A percentile compares a stretch with the other conserved stretches of the same genome.
These are phyloP conservation scores for Nyctibius bracteatus DNA, from an alignment of 2,113 vertebrate species.

Conservation along the genomic window DNA sequence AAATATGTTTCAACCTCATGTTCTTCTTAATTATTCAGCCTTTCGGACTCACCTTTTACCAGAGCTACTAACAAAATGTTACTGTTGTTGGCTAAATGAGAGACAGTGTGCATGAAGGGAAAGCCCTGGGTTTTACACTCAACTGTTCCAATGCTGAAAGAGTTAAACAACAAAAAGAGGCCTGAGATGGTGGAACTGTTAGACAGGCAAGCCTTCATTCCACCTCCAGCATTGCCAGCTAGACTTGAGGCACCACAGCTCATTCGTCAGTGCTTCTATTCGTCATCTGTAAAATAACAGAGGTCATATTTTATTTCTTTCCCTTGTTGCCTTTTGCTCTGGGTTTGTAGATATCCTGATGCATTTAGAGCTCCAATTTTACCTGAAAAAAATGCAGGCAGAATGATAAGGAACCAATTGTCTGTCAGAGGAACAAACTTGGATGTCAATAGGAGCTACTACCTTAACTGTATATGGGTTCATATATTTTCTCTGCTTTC, in stretches of 20 bases:
- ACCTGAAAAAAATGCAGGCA: not conserved
- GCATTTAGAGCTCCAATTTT: not conserved
- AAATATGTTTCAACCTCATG: not conserved
- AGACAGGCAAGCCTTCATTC: not conserved
- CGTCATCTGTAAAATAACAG: not conserved
- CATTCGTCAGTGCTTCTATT: not conserved
- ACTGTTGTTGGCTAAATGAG: not conserved
- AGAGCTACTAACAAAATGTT: not conserved
- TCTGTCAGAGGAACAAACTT: not conserved
- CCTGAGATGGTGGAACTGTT: not conserved
- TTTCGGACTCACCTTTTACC: not conserved
- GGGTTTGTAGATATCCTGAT: not conserved
- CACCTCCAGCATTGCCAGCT: not conserved
- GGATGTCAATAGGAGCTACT: not conserved
- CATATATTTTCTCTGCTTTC: not conserved
- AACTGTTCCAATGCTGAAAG: accelerated
- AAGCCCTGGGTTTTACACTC: not conserved
- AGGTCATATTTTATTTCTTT: not conserved
- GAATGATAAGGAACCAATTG: not conserved
- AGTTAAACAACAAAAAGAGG: not conserved
- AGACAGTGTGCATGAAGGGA: accelerated
- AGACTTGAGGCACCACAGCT: not conserved
- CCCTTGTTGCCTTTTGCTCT: not conserved
- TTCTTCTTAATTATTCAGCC: not conserved
- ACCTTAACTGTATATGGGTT: not conserved